A percentile compares a stretch with the other conserved stretches of the same genome.
These are phyloP conservation scores for Xiphophorus couchianus DNA, from an alignment of 2,113 vertebrate species.

Conservation along the genomic window DNA sequence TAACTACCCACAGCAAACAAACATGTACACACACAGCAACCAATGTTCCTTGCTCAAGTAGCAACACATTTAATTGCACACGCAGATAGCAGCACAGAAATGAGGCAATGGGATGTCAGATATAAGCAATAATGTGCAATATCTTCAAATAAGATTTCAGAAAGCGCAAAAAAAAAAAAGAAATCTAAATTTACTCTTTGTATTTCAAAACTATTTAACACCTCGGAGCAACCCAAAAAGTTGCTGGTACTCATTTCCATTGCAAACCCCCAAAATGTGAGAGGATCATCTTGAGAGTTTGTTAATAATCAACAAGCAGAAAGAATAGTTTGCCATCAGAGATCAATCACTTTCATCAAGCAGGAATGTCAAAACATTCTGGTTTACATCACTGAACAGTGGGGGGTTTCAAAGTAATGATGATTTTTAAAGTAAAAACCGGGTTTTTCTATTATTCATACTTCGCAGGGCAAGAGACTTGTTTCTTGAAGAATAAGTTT, in stretches of 20 bases:
- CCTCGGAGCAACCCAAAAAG: background rate
- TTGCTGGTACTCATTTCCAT: background rate
- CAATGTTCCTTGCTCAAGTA: constrained; percentile 35
- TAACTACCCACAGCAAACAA: constrained; percentile 71
- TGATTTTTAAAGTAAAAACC: too few relatives aligned
- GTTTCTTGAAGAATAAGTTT: background rate
- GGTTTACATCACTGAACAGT: background rate
- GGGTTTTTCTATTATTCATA: background rate
- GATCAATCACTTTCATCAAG: background rate
- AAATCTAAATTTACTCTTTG: background rate
- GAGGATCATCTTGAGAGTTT: background rate
- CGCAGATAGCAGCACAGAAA: constrained; percentile 33
- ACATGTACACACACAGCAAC: constrained; percentile 44
- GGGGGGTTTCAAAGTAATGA: background rate
- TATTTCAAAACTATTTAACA: constrained; percentile 3
- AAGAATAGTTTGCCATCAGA: background rate
- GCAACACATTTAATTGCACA: constrained; percentile 30
- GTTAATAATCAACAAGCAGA: background rate
- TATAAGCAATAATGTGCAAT: constrained; percentile 70
- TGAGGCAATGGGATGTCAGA: constrained; percentile 76
- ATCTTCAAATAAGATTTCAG: constrained; percentile 57
- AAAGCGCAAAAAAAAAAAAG: constrained; percentile 6
- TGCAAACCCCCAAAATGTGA: background rate
- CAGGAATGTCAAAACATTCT: background rate
- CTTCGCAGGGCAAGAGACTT: background rate